Evolutionary conservation across 2,113 vertebrate species (phyloP), one percentile per base, ranked within the genome.

Genomic region (Sorex fumeus): DNA sequence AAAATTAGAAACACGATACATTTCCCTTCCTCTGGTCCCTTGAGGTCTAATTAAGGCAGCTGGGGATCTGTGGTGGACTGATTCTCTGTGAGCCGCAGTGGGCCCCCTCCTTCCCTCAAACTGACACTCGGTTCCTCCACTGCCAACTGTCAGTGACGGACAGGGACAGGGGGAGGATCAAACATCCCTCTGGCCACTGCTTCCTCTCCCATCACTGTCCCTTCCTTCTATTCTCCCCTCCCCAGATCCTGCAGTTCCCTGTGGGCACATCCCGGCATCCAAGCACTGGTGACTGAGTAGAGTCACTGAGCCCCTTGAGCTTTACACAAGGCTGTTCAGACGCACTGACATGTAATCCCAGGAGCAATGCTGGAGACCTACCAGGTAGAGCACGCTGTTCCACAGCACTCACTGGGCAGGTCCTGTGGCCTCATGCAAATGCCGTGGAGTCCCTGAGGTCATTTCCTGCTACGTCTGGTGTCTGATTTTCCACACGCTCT

Each of bases 1-100:
- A 80, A 84, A 88, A 91, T 90, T 64, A 90, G 67, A 77, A 89
- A 84, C 83, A 92, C 27, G 60, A 82, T 23, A 45, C 18, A 13
- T 53, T 25, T 43, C 50, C 47, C 53, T n/a, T 9, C 40, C 25
- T 19, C 19, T 62, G 81, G 36, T 96, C 96, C 85, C 94, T 77
- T 50, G 87, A 86, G 94, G 85, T 66, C 89, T 91, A 95, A 96
- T 96, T 97, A 95, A 79, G 79, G 87, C 84, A 43, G 47, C 40
- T 19, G 77, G 90, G 62, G 75, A 53, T 67, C 76, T 30, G 57
- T 23, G n/a, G 21, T 71, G 86, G 82, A 8, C 79, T 89, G 25
- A 13, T 16, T 30, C 16, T 76, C 40, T 80, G 34, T 36, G n/a
- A 12, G 32, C n/a, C 18, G 34, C 19, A 21, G 28, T 40, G 57